Evolutionary conservation across 2,113 vertebrate genomes (phyloP), one percentile per base, ranked within the genome.

Genomic region (Ariopsis seemanni): DNA sequence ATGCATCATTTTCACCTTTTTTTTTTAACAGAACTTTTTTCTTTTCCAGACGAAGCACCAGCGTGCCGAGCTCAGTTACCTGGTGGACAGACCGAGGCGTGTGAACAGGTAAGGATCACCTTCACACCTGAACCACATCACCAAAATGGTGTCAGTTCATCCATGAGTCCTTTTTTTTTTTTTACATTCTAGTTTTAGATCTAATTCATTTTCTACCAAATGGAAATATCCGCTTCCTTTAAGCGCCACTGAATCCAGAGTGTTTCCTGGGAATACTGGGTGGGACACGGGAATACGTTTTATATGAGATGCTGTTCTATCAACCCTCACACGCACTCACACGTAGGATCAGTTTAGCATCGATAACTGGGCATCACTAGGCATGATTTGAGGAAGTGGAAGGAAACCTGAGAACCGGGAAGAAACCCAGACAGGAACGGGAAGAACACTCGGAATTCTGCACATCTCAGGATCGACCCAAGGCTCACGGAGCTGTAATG

Each of bases 21-120:
- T 48, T 60, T 58, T 25, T 55, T 77, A 20, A 58, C 60, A 7
- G 20, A 7, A 25, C 7, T 84, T 42, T 42, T 8, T 25, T 94
- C 92, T 95, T 86, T 96, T 95, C 93, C 96, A 99, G 98, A 97
- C 95, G 79, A 99, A 99, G 95, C 98, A 99, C 92, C 98, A 98
- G 94, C 95, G 98, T 93, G 95, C 96, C 91, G 98, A 99, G 91
- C 97, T 99, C 95, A 98, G 97, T 95, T 99, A 99, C 94, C 97
- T 99, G 94, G 97, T 98, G 89, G 98, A 99, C 94, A 96, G 98
- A 95, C 98, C 97, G 80, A 96, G 98, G 89, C 97, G 98, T 83
- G 98, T 99, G 89, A 99, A 99, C 97, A 99, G 98, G 98, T 99
- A 97, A 93, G 94, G 7, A n/a, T n/a, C 42, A 27, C 1, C 50